Conservation (phyloP, 2,113 vertebrate genomes). For the Eolophus roseicapilla region DNA sequence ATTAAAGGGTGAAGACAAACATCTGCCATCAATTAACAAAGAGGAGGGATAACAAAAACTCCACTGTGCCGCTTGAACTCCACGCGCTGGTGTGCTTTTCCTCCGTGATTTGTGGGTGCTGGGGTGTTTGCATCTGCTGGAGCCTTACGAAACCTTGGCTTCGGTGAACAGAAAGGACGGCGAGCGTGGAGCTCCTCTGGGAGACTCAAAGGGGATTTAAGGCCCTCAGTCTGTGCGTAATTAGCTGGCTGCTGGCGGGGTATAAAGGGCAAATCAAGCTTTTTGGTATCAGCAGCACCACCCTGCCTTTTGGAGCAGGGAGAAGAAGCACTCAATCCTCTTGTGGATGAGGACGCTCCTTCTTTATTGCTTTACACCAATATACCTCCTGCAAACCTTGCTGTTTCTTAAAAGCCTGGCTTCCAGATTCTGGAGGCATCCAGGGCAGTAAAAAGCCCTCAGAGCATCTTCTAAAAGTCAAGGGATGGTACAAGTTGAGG, state of each 20-base stretch:
- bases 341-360: not conserved
- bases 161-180: no score
- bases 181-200: not conserved
- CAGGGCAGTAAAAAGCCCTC: not conserved
- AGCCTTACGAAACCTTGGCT: not conserved
- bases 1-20: conserved; percentile 70
- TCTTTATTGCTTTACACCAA: not conserved
- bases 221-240: not conserved
- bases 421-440: not conserved
- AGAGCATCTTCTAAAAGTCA: not conserved
- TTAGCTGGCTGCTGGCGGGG: not conserved
- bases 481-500: not conserved
- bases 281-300: not conserved
- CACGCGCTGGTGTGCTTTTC: not conserved
- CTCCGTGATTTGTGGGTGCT: not conserved
- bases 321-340: not conserved
- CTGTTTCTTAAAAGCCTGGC: not conserved
- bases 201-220: not conserved
- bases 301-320: not conserved
- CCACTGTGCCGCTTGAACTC: conserved; percentile 5
- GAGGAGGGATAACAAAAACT: conserved; percentile 64
- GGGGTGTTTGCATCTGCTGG: not conserved
- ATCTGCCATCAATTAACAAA: conserved; percentile 75
- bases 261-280: not conserved
- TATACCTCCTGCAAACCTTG: not conserved